Evolutionary conservation across 2,888 invertebrate species (phyloP).

Genomic region (Pteria penguin): DNA sequence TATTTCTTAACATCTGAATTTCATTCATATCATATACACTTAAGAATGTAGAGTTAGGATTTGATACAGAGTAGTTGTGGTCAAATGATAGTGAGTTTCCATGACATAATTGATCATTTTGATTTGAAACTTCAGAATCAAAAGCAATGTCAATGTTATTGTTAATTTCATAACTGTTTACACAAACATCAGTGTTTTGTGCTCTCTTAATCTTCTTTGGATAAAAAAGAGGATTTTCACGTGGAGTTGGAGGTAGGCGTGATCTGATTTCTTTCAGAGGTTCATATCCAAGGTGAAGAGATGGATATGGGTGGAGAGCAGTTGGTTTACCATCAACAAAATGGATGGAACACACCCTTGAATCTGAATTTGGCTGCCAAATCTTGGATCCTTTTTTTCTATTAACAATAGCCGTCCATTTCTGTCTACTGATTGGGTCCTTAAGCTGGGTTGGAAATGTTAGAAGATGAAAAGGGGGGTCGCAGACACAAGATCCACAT

Average conservation of each 20-base stretch:
- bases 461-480: neutral
- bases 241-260: neutral
- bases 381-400: neutral
- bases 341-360: neutral
- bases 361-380: neutral
- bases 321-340: slow-evolving; percentile 6
- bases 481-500: neutral
- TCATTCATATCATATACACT: too few species aligned
- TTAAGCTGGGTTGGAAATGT: neutral
- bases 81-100: too few species aligned
- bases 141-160: neutral
- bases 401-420: neutral
- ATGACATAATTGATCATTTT: too few species aligned
- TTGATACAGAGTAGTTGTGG: neutral
- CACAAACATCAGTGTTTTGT: too few species aligned
- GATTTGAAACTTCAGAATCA: too few species aligned
- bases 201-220: too few species aligned
- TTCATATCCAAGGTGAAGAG: neutral
- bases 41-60: neutral
- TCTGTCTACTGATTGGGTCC: neutral
- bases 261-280: neutral
- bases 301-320: neutral
- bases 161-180: too few species aligned
- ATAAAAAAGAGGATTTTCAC: too few species aligned
- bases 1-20: too few species aligned